phyloP scores from a whole-genome alignment of 2,888 invertebrate genomes.

The Mesorhabditis sp. region DNA sequence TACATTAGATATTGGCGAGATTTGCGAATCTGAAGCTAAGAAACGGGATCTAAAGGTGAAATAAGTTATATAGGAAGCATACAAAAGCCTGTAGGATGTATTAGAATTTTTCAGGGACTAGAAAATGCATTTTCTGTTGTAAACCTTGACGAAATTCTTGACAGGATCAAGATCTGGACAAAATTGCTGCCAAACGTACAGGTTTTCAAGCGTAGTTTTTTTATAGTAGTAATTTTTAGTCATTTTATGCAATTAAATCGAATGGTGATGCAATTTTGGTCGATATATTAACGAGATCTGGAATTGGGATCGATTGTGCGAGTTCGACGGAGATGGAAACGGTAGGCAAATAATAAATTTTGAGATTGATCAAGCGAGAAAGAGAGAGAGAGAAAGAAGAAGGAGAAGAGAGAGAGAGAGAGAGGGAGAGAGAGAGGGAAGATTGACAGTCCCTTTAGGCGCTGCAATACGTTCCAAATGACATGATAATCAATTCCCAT shows the following conservation, averaged over 20 bases:
- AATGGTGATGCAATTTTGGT: not conserved
- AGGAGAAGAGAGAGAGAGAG: too few relatives aligned
- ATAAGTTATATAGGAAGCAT: not conserved
- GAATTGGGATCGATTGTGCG: slow-evolving; percentile 3
- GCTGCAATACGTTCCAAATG: not conserved
- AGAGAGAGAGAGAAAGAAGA: too few relatives aligned
- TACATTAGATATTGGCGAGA: not conserved
- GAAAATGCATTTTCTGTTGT: not conserved
- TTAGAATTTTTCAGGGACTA: not conserved
- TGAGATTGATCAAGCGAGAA: not conserved
- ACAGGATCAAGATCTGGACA: not conserved
- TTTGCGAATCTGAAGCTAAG: not conserved
- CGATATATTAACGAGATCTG: not conserved
- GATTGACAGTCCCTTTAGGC: not conserved
- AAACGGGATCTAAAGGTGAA: not conserved
- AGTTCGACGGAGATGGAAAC: not conserved
- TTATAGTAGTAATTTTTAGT: not conserved
- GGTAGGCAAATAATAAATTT: not conserved
- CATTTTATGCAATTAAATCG: slow-evolving; percentile 3
- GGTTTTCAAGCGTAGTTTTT: not conserved
- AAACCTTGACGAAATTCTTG: slow-evolving; percentile 1
- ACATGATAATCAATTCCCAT: not conserved
- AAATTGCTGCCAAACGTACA: not conserved
- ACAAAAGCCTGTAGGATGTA: not conserved
- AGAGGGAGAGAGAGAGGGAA: too few relatives aligned